Evolutionary conservation across 2,888 invertebrate species (phyloP).

Genomic region (Lithophane socia): DNA sequence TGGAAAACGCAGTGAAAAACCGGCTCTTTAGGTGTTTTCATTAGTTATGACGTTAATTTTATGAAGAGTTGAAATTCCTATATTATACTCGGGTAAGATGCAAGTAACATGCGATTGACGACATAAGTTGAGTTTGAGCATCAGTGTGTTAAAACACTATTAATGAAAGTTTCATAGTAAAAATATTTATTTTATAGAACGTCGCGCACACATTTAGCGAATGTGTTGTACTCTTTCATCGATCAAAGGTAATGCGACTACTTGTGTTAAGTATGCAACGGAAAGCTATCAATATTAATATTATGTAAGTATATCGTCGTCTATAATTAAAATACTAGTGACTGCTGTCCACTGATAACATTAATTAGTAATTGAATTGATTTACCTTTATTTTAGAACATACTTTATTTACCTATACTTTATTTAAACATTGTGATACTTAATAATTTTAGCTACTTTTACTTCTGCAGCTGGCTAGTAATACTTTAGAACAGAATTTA

Average conservation of each 20-base stretch:
- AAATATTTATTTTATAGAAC: background rate
- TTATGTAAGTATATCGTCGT: background rate
- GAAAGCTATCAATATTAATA: slow-evolving; percentile 23
- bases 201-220: slow-evolving; percentile 18
- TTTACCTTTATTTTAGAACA: background rate
- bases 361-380: background rate
- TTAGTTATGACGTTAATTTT: background rate
- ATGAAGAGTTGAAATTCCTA: slow-evolving; percentile 27
- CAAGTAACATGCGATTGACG: background rate
- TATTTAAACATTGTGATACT: background rate
- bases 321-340: slow-evolving; percentile 3
- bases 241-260: background rate
- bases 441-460: too few relatives aligned
- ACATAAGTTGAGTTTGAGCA: too few relatives aligned
- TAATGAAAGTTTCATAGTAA: too few relatives aligned
- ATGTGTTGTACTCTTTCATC: slow-evolving; percentile 8
- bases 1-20: background rate
- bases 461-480: too few relatives aligned
- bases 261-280: background rate
- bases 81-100: background rate
- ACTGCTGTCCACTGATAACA: background rate
- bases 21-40: background rate
- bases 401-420: background rate
- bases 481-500: too few relatives aligned
- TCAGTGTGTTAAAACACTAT: too few relatives aligned